Conservation (phyloP, 2,797 vertebrate species). For the Salarias fasciatus region DNA sequence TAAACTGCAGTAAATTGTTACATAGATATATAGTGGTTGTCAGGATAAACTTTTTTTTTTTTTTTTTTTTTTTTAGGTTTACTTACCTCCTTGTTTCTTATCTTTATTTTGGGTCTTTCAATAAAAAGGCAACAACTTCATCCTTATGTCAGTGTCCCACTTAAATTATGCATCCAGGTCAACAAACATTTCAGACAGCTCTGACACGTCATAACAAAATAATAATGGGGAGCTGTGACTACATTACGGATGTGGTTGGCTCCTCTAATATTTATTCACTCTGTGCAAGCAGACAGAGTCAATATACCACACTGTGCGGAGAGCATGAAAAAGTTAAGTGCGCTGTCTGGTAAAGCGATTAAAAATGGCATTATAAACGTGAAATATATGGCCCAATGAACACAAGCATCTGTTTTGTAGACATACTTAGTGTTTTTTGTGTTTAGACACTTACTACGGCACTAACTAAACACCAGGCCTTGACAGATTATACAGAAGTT, state of each 20-base stretch:
- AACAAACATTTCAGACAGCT: conserved; percentile 16
- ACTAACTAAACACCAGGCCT: not conserved
- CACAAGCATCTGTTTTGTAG: conserved; percentile 3
- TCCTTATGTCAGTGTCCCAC: not conserved
- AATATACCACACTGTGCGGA: not conserved
- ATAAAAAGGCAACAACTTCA: conserved; percentile 1
- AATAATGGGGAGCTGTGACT: conserved; percentile 5
- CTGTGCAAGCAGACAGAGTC: too few species aligned
- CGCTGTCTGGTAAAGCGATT: not conserved
- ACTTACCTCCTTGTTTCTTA: too few species aligned
- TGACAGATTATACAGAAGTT: not conserved
- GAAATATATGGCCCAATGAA: not conserved
- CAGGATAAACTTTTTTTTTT: not conserved
- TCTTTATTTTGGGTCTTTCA: conserved; percentile 16
- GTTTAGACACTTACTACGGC: not conserved
- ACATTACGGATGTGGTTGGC: not conserved
- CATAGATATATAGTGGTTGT: too few species aligned
- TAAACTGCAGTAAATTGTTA: too few species aligned
- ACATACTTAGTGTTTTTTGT: not conserved
- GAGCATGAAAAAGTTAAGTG: not conserved
- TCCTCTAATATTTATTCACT: not conserved
- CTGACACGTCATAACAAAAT: conserved; percentile 8
- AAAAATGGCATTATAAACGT: not conserved
- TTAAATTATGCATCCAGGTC: conserved; percentile 11
- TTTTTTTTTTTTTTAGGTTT: not conserved